phyloP scores from a whole-genome alignment of 2,797 vertebrate genomes.

The Arremon aurantiirostris region DNA sequence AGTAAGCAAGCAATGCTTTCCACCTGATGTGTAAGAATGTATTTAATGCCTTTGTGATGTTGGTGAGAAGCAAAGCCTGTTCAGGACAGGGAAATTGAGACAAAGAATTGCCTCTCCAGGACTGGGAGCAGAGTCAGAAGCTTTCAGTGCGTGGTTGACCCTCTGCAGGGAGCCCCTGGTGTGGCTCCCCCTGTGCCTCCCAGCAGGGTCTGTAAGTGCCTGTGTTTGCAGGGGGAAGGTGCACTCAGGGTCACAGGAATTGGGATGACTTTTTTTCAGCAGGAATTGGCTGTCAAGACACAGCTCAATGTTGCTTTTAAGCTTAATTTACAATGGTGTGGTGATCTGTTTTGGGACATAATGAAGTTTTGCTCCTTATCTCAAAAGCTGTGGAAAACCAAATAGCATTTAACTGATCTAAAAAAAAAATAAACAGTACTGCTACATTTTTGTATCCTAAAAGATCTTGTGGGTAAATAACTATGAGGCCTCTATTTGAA shows the following conservation, averaged over 20 bases:
- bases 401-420: background rate
- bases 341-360: background rate
- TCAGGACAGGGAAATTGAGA: background rate
- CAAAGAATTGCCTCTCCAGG: background rate
- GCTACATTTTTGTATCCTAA: background rate
- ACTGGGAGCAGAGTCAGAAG: background rate
- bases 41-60: background rate
- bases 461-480: constrained; percentile 1
- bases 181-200: background rate
- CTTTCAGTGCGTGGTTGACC: background rate
- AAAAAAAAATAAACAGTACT: background rate
- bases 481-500: background rate
- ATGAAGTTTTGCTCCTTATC: background rate
- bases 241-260: background rate
- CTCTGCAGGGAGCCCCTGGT: background rate
- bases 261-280: background rate
- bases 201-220: background rate
- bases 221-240: background rate
- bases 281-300: background rate
- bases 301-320: background rate
- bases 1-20: background rate
- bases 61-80: background rate
- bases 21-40: background rate
- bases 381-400: constrained; percentile 47
- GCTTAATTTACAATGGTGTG: background rate